Evolutionary conservation across 2,888 invertebrate species (phyloP).

Genomic region (Pristionchus mayeri): DNA sequence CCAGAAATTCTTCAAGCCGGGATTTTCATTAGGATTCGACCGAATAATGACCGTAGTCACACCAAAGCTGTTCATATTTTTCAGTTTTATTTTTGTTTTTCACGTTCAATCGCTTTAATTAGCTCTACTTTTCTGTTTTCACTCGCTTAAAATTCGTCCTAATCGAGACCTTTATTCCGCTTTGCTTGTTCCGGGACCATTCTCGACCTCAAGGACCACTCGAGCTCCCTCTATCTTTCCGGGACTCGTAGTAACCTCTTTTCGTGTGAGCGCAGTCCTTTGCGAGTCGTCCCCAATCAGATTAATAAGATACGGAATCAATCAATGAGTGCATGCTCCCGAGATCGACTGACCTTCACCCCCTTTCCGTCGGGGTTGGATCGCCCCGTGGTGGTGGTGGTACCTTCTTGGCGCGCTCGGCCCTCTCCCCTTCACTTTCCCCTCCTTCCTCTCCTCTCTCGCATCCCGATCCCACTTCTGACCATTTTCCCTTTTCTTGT

Average conservation of each 20-base stretch:
- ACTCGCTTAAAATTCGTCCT: background rate
- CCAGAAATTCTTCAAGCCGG: too few relatives aligned
- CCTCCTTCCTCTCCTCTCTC: background rate
- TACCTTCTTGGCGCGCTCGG: slow-evolving; percentile 18
- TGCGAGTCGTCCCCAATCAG: background rate
- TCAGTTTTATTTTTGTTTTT: background rate
- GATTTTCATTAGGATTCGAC: background rate
- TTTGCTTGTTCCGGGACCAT: background rate
- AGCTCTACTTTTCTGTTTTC: background rate
- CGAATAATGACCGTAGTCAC: background rate
- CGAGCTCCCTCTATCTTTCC: background rate
- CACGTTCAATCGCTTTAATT: background rate
- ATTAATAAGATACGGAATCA: slow-evolving; percentile 17
- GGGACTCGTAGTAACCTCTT: background rate
- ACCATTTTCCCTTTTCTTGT: slow-evolving; percentile 29
- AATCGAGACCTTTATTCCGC: background rate
- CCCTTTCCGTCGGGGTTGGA: background rate
- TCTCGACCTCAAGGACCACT: slow-evolving; percentile 31
- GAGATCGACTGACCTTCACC: slow-evolving; percentile 23
- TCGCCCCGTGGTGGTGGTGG: slow-evolving; percentile 12
- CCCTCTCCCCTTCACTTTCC: background rate
- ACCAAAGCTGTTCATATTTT: too few relatives aligned
- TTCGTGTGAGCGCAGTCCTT: background rate
- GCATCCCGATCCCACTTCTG: background rate
- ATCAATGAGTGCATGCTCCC: slow-evolving; percentile 20